phyloP scores from a whole-genome alignment of 2,888 invertebrate species.

The Drosophila falleni region DNA sequence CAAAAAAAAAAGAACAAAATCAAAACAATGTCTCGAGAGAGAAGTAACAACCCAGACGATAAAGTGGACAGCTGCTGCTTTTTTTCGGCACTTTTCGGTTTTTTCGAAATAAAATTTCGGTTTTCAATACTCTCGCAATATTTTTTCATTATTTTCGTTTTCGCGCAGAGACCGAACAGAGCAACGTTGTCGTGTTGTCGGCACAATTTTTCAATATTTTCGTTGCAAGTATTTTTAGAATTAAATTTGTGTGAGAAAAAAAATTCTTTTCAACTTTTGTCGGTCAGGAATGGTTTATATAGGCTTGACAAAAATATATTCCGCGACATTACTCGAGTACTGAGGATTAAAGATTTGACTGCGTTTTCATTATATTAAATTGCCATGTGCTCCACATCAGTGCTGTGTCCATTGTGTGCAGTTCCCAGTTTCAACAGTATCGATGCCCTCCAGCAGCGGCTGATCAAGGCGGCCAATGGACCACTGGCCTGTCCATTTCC shows the following conservation, averaged over 20 bases:
- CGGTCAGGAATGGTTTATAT: conserved; percentile 48
- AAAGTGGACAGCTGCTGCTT: conserved; percentile 28
- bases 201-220: conserved; percentile 71
- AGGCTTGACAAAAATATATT: conserved; percentile 21
- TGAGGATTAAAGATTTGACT: conserved; percentile 10
- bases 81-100: conserved; percentile 36
- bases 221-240: conserved; percentile 74
- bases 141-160: conserved; percentile 71
- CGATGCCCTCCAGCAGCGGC: conserved; percentile 89
- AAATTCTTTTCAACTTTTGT: conserved; percentile 40
- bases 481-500: conserved; percentile 90
- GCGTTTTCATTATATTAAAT: not conserved
- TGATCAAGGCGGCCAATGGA: conserved; percentile 91
- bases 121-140: conserved; percentile 53
- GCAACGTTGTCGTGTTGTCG: conserved; percentile 42
- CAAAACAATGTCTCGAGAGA: conserved; percentile 16
- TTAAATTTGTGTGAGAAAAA: conserved; percentile 55
- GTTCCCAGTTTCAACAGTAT: conserved; percentile 90
- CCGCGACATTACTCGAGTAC: conserved; percentile 17
- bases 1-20: conserved; percentile 3
- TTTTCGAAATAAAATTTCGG: conserved; percentile 52
- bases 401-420: conserved; percentile 92
- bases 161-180: conserved; percentile 52
- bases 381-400: conserved; percentile 86
- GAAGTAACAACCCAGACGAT: not conserved